Evolutionary conservation across 64 coral and sea anemone genomes (phyloP).

Genomic region (Porites australiensis): DNA sequence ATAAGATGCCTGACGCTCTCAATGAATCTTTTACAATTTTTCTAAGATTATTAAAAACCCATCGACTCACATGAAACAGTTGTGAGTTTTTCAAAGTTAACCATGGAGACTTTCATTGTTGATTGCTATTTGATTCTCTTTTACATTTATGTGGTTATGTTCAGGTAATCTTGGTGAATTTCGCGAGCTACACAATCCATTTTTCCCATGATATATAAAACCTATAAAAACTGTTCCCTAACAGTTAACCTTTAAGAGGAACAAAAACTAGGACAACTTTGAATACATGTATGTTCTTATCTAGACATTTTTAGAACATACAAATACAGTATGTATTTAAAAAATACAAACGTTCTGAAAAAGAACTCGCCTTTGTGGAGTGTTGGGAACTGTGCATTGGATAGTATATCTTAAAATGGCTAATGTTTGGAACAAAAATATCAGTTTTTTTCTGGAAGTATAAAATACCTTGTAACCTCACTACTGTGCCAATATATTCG

Average conservation of each 20-base stretch:
- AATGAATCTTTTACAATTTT: constrained; percentile 13
- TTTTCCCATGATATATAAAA: neutral
- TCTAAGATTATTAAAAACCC: neutral
- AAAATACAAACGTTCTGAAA: too few species aligned
- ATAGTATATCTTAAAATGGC: neutral
- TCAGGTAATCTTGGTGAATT: neutral
- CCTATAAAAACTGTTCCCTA: too few species aligned
- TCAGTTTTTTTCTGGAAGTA: neutral
- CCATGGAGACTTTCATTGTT: neutral
- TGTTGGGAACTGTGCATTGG: neutral
- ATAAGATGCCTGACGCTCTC: neutral
- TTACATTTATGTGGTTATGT: neutral
- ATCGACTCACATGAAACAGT: neutral
- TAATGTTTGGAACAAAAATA: neutral
- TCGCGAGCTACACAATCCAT: neutral
- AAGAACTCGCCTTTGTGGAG: neutral
- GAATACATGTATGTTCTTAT: too few species aligned
- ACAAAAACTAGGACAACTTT: too few species aligned
- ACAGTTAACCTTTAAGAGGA: too few species aligned
- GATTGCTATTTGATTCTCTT: neutral
- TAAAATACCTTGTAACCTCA: neutral
- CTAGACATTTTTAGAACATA: too few species aligned
- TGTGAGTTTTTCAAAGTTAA: neutral
- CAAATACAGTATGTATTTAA: too few species aligned
- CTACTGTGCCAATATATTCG: neutral